Evolutionary conservation across 2,888 invertebrate genomes (phyloP), one percentile per base, ranked within the genome.

Genomic region (Therioaphis trifolii): DNA sequence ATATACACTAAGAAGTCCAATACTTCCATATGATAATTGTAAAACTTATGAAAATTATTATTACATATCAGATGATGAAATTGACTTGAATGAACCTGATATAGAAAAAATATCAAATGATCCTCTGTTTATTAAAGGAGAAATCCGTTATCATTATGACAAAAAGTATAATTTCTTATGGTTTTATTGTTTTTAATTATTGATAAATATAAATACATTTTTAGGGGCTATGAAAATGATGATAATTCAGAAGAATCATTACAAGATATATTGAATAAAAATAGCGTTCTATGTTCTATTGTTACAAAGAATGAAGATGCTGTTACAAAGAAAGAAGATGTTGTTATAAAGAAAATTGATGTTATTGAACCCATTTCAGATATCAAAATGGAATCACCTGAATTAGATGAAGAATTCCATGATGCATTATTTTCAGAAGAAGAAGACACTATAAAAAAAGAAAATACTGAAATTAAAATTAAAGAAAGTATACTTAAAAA

Each of bases 51-150:
- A 35, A 24, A 12, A 52, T 40, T 52, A 15, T 66, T 82, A 82
- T 49, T 82, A 82, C 66, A 7, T 21, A 52, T 82, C 82, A 9
- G 82, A 82, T 82, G n/a, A 24, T 82, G 72, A 82, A 7, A 35
- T 35, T 35, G 35, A 5, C 7, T 35, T 35, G 7, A 35, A 35
- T 35, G 35, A 35, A 35, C 7, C 35, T 5, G 35, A 35, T 35
- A 7, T 35, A 52, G 18, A 15, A 49, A 82, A 66, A 52, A 63
- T 40, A 35, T 49, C n/a, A 82, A 66, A 52, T 74, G 40, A 7
- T 63, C 29, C 46, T 52, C 0, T n/a, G 11, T 82, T 49, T 35
- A 14, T 49, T 14, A 74, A 82, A 74, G 72, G 72, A 11, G 82
- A 82, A 29, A n/a, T 80, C 1, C 11, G 35, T 27, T 82, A 82